Evolutionary conservation across 1,140 invertebrate species (phyloP).

Genomic region (Drosophila leontia): DNA sequence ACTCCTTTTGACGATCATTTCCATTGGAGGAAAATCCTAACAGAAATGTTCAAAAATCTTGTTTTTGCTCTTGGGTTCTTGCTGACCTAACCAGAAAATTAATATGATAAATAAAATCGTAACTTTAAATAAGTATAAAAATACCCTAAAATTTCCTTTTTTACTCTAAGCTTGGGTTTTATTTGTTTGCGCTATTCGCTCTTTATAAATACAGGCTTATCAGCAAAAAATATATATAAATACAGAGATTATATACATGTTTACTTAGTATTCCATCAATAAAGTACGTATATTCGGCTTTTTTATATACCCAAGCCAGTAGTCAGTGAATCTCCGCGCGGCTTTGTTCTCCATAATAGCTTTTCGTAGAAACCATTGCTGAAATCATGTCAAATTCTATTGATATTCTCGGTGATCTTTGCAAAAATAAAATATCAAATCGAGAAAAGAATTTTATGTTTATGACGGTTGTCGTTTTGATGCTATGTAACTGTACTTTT

Average conservation of each 20-base stretch:
- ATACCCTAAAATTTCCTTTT: not conserved
- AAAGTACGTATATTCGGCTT: not conserved
- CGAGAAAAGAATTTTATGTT: not conserved
- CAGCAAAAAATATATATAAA: not conserved
- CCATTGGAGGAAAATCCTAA: not conserved
- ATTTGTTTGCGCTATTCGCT: not conserved
- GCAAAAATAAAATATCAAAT: not conserved
- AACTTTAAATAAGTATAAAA: not conserved
- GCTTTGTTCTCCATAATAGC: not conserved
- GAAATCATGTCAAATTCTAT: not conserved
- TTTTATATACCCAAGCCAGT: not conserved
- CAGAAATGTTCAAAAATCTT: no score
- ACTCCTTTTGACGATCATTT: not conserved
- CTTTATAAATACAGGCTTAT: not conserved
- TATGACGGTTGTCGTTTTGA: not conserved
- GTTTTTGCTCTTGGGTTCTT: not conserved
- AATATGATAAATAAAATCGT: not conserved
- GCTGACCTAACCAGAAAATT: not conserved
- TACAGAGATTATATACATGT: not conserved
- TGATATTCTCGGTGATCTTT: not conserved
- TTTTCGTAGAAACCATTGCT: not conserved
- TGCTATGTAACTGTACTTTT: no score
- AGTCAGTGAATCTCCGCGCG: not conserved
- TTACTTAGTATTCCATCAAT: not conserved
- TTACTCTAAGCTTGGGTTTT: not conserved